phyloP scores from a whole-genome alignment of 2,797 vertebrate species.

The Oreochromis grahami region DNA sequence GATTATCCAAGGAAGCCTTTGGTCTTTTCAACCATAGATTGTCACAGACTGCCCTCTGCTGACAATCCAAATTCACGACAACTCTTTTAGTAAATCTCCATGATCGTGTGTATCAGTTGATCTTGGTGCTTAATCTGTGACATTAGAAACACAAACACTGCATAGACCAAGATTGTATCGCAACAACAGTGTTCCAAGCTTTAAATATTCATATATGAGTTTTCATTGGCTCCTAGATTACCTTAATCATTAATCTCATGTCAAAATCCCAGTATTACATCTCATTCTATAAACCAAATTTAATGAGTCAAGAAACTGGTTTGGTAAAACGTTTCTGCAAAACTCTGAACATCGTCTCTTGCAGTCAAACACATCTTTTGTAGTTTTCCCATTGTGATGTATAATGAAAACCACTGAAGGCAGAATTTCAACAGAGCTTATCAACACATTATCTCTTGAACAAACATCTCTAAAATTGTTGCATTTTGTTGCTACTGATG shows the following conservation, averaged over 20 bases:
- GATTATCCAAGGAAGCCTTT: not conserved
- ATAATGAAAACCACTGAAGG: not conserved
- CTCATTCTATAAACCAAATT: not conserved
- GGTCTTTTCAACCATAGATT: not conserved
- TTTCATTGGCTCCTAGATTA: not conserved
- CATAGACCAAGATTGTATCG: not conserved
- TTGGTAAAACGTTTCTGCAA: not conserved
- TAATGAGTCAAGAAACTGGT: not conserved
- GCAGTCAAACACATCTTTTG: not conserved
- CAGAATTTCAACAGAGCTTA: not conserved
- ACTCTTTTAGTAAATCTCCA: not conserved
- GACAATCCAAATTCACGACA: not conserved
- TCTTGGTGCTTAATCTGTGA: not conserved
- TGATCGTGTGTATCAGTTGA: not conserved
- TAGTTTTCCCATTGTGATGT: not conserved
- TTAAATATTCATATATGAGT: not conserved
- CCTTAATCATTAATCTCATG: not conserved
- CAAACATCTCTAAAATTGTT: not conserved
- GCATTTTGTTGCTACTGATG: not conserved
- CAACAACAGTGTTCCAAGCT: not conserved
- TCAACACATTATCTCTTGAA: not conserved
- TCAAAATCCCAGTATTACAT: not conserved
- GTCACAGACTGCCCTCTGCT: slow-evolving; percentile 25
- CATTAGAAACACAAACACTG: not conserved
- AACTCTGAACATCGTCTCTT: not conserved